A percentile compares a stretch with the other conserved stretches of the same genome.
Conservation (phyloP, 2,113 vertebrate genomes). For the Lucifuga dentata region DNA sequence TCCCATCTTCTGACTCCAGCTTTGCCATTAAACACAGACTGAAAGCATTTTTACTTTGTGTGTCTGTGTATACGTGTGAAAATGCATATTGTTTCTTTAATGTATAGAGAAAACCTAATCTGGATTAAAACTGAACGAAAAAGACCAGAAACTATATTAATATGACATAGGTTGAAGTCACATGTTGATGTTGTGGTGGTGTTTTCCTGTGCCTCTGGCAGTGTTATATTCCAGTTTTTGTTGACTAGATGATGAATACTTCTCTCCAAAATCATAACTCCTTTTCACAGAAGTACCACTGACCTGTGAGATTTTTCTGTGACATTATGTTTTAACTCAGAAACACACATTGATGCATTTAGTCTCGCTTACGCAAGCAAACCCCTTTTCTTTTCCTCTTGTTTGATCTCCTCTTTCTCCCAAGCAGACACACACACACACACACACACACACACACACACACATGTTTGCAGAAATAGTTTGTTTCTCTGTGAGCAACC, state of each 20-base stretch:
- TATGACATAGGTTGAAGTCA: slow-evolving; percentile 9
- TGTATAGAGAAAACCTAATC: slow-evolving; percentile 7
- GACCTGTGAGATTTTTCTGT: slow-evolving; percentile 47
- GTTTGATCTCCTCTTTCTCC: not conserved
- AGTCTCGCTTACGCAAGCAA: not conserved
- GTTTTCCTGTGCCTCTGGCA: slow-evolving; percentile 3
- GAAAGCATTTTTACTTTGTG: slow-evolving; percentile 37
- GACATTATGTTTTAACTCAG: slow-evolving; percentile 33
- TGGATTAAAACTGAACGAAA: slow-evolving; percentile 21
- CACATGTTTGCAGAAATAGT: slow-evolving; percentile 6
- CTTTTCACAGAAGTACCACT: slow-evolving; percentile 24
- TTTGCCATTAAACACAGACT: slow-evolving; percentile 66
- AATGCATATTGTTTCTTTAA: not conserved
- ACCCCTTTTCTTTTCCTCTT: slow-evolving; percentile 1
- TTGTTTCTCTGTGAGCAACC: slow-evolving; percentile 1
- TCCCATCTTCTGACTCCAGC: slow-evolving; percentile 68
- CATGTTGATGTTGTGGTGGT: not conserved
- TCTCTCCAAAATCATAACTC: slow-evolving; percentile 42
- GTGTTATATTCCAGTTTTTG: slow-evolving; percentile 36
- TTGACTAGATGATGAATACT: slow-evolving; percentile 62
- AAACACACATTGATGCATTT: slow-evolving; percentile 11
- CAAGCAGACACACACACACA: not conserved
- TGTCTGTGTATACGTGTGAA: not conserved
- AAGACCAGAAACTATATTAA: slow-evolving; percentile 19
- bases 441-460: not conserved